Base-by-base conservation (phyloP, 2,113 vertebrate genomes). In the Gasterosteus nipponicus region DNA sequence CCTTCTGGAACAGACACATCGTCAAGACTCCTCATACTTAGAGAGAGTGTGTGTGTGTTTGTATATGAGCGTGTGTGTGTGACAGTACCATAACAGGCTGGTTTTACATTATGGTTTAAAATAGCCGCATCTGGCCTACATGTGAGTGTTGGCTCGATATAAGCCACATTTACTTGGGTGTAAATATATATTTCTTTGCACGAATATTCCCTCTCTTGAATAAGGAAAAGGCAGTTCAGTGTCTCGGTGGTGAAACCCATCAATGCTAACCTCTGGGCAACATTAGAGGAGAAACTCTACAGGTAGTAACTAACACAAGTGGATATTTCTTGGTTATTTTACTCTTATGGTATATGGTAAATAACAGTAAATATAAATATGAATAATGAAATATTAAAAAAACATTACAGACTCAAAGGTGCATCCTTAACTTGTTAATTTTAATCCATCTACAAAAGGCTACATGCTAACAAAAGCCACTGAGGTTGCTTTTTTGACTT, bases 1-100 rank as follows among this genome's bases (percentile, higher is more conserved):
- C 96, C 98, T 98, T 97, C 98, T 99, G 96, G 91, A 96, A 94
- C 95, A 95, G 85, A 94, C 76, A 76, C 26, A 82, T 29, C 57
- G 90, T 94, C 89, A 93, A 77, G 79, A 91, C 73, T 67, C 75
- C 61, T 46, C 79, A 46, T 64, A 62, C 63, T 31, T 0, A 57
- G 22, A 77, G 68, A 61, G 29, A 35, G 0, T 56, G 47, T 51
- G 11, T 3, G 10, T 64, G 22, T 61, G 26, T 18, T 7, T 33
- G 0, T 41, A 0, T 6, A 3, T 54, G 67, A 41, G 58, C 49
- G 11, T 19, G 3, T n/a, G 44, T 15, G 16, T 12, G 26, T 29
- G 11, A 19, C 18, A 8, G 0, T 2, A 1, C 33, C 9, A 0
- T 22, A 1, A 22, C 54, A 53, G 61, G 44, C 22, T 26, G 22